phyloP scores from a whole-genome alignment of 2,888 invertebrate genomes.

The Apodemia mormo region DNA sequence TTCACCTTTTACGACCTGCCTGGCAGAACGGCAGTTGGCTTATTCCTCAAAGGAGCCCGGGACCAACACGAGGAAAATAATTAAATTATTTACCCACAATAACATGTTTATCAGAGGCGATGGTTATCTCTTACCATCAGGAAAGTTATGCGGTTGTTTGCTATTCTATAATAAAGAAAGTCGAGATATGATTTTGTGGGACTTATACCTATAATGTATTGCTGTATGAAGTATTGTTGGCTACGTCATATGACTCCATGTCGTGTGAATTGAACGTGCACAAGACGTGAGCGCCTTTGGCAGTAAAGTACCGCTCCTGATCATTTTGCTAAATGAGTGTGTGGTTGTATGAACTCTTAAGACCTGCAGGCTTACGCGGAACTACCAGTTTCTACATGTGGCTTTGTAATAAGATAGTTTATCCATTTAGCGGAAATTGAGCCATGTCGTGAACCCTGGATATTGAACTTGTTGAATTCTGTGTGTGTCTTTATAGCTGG shows the following conservation, averaged over 20 bases:
- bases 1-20: too few species aligned
- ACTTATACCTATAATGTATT: background rate
- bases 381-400: constrained; percentile 28
- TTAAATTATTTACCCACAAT: too few species aligned
- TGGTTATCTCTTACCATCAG: too few species aligned
- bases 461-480: constrained; percentile 5
- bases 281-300: constrained; percentile 67
- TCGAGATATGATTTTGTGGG: background rate
- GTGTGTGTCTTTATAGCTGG: background rate
- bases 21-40: too few species aligned
- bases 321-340: constrained; percentile 66
- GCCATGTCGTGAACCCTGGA: constrained; percentile 15
- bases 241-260: constrained; percentile 30
- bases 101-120: too few species aligned
- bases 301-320: constrained; percentile 69
- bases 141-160: too few species aligned
- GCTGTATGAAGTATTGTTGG: background rate
- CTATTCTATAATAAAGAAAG: too few species aligned
- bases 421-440: constrained; percentile 15
- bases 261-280: constrained; percentile 60
- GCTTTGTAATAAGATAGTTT: constrained; percentile 18
- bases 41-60: too few species aligned
- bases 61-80: too few species aligned
- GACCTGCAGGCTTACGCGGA: constrained; percentile 44
- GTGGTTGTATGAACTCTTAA: constrained; percentile 38